These are phyloP conservation scores for Tridacna gigas DNA, from an alignment of 2,888 invertebrate species.

Conservation along the genomic window DNA sequence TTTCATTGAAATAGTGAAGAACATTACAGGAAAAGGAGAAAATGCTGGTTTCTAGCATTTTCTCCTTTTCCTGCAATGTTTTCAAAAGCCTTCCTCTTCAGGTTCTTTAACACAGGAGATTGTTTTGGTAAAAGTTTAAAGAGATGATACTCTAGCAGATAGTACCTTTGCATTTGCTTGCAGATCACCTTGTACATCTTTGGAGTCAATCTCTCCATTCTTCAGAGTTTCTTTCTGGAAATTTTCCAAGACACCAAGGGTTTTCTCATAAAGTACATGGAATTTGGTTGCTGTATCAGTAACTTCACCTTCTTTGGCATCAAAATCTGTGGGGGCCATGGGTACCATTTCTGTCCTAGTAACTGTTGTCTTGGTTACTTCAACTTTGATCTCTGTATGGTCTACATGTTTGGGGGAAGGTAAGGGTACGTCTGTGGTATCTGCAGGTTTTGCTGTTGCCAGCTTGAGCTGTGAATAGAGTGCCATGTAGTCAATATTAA, in stretches of 20 bases:
- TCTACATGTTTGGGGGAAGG: constrained; percentile 45
- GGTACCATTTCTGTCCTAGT: constrained; percentile 55
- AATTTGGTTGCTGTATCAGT: constrained; percentile 62
- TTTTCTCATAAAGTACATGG: constrained; percentile 69
- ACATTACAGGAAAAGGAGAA: background rate
- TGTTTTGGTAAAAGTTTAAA: background rate
- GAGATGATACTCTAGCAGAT: background rate
- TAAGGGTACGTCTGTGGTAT: constrained; percentile 17
- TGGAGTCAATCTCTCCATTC: constrained; percentile 69
- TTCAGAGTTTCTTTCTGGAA: constrained; percentile 74
- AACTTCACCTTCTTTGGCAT: constrained; percentile 17
- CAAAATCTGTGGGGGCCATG: constrained; percentile 42
- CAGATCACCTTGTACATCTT: constrained; percentile 72
- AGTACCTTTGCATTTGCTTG: constrained; percentile 76
- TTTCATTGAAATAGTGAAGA: too few species aligned
- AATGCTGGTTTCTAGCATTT: background rate
- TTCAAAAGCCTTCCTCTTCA: background rate
- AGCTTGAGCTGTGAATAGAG: constrained; percentile 20
- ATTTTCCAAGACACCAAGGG: constrained; percentile 69
- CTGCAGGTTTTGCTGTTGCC: background rate
- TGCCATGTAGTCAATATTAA: background rate
- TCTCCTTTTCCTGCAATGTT: background rate
- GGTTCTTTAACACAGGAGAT: background rate
- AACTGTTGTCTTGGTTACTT: constrained; percentile 59
- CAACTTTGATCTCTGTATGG: constrained; percentile 58